Evolutionary conservation across 2,888 invertebrate species (phyloP), one percentile per base, ranked within the genome.

Genomic region (Dryobotodes eremita): DNA sequence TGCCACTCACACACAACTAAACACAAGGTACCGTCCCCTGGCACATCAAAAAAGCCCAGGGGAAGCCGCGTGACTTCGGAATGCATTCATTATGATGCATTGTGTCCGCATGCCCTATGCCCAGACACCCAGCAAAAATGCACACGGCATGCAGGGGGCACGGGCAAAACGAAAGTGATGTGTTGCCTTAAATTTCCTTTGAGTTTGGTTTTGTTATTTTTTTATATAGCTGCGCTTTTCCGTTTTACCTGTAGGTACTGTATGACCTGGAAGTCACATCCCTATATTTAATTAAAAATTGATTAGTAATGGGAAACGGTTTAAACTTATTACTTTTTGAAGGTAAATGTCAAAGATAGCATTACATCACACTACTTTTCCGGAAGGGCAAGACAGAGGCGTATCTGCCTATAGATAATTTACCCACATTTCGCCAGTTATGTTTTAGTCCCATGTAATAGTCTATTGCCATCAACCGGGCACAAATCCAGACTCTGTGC

Each of bases 41-140:
- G 71, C 61, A 81, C 78, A 80, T 85, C 84, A 76, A 77, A 80
- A 36, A 80, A 68, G 77, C 89, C 85, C 86, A 89, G 79, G 89
- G 87, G 88, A 88, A 77, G 86, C 68, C 90, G 84, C 88, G 89
- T 88, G 90, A 89, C 92, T 90, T 90, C 66, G 93, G 92, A 93
- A 94, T 93, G 93, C 93, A 91, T 93, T 94, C 94, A 93, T 94
- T 94, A 94, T 88, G 91, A 85, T 79, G 91, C 91, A 94, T 94
- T 94, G 94, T 94, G 89, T 90, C 80, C 91, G 89, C 90, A 69
- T 87, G 84, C 83, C 83, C 87, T 81, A 48, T 71, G 86, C 77
- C 75, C 83, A 78, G 75, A 69, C 82, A 77, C 68, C 73, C 77
- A 68, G 80, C 75, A 72, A 86, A 85, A 87, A 86, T 82, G 79